Evolutionary conservation across 2,797 vertebrate species (phyloP).

Genomic region (Xiphorhynchus erythropygius): DNA sequence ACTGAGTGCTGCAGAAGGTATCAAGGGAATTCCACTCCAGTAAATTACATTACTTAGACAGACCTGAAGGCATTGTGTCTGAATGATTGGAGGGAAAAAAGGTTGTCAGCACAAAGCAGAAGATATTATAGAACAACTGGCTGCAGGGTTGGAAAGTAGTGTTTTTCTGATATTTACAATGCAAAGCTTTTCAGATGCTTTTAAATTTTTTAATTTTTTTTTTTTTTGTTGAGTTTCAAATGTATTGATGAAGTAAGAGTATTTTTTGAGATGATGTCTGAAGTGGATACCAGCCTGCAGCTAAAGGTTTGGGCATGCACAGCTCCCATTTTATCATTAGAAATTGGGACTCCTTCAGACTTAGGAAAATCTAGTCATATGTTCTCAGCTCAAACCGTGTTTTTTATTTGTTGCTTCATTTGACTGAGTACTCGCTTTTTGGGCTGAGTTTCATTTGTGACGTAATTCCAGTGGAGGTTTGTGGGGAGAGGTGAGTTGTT

Average conservation of each 20-base stretch:
- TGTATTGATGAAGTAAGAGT: constrained; percentile 1
- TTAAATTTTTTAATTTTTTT: neutral
- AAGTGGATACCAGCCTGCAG: neutral
- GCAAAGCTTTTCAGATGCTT: constrained; percentile 23
- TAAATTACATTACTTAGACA: constrained; percentile 82
- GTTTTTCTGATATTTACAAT: constrained; percentile 65
- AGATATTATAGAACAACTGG: constrained; percentile 69
- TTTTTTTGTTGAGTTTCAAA: neutral
- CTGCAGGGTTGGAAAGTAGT: constrained; percentile 62
- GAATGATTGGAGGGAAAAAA: constrained; percentile 73
- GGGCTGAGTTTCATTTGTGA: neutral
- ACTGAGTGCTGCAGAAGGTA: constrained; percentile 77
- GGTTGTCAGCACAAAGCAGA: constrained; percentile 74
- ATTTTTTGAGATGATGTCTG: neutral
- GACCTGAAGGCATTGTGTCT: constrained; percentile 78
- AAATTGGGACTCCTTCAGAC: neutral
- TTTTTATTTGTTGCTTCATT: neutral
- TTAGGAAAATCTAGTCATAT: neutral
- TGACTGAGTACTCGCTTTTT: neutral
- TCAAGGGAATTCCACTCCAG: constrained; percentile 80
- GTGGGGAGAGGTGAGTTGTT: neutral
- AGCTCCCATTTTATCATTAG: neutral
- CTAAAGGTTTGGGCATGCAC: neutral
- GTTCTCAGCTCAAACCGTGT: neutral
- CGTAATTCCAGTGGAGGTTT: neutral